Base-by-base conservation (phyloP, 2,113 vertebrate genomes). In the Neolamprologus caudopunctatus region DNA sequence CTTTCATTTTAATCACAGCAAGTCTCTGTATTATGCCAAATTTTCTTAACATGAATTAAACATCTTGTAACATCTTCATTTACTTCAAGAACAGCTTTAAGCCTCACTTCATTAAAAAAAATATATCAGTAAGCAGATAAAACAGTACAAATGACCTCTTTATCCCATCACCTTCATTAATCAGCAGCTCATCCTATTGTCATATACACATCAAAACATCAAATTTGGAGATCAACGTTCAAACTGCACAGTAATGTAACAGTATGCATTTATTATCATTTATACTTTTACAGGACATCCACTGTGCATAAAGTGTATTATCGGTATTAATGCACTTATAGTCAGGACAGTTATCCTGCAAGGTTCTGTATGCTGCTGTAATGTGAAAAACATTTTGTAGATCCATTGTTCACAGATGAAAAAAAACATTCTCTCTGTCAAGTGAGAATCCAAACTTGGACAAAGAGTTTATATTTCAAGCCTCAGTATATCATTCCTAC, bases 131-230 rank as follows among this genome's bases (percentile, higher is more conserved):
- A 53, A 78, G 9, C n/a, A 37, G 24, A 83, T 57, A 73, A 82
- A 88, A 84, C 11, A 58, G 14, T 14, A 85, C 19, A 61, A 89
- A 87, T 9, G 87, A 63, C 85, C 71, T 40, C 90, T 90, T 91
- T 81, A 91, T 89, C 88, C 89, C 81, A 12, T 80, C 84, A 91
- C 89, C 91, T 91, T 92, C 92, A 94, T 81, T 66, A 80, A 58
- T 63, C 51, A 89, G 45, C 53, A 88, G 50, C 35, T 85, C 21
- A 63, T 83, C 26, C 40, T 84, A 9, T 28, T 91, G 9, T 54
- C 37, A 33, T 16, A 71, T 58, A 83, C 40, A 88, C 12, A 47
- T 37, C 4, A 57, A 85, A 53, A 87, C 33, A 31, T 4, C 17
- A 19, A 3, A 81, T 31, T 33, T 4, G 42, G 37, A 8, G 21